Evolutionary conservation across 2,888 invertebrate genomes (phyloP), one percentile per base, ranked within the genome.

Genomic region (Blastobasis adustella): DNA sequence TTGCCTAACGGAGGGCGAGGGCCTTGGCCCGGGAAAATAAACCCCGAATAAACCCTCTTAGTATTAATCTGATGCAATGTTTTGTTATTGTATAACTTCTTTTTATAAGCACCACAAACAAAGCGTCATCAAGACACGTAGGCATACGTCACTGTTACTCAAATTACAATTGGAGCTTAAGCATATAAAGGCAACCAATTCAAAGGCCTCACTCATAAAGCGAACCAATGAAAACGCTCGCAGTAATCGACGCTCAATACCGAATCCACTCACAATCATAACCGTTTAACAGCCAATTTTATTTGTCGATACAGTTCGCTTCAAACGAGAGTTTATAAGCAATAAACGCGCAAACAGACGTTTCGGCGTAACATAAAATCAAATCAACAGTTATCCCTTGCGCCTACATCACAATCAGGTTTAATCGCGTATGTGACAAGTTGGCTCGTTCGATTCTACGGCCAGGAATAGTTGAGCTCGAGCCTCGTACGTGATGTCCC

Each of bases 371-470:
- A 81, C 87, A 88, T 88, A 88, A 88, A 88, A 88, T 87, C 87
- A 86, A 88, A 88, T 88, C 86, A 88, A 85, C 87, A 86, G 86
- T 86, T 88, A 88, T 87, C 87, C 87, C 69, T 79, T 71, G 78
- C 75, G 86, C 84, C 86, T 87, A 87, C 82, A 85, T 88, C 86
- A 87, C 87, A 86, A 88, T 88, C 85, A 85, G 77, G 80, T 76
- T 84, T 85, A 86, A 86, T 86, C 86, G 87, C 79, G 79, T 82
- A 80, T 85, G 85, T 87, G 87, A 88, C 87, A 88, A 87, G 85
- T 85, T 84, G 75, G 76, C 81, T 82, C 73, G 75, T 77, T 73
- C 69, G 58, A 53, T 56, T 60, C 57, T 50, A 48, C 47, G 55
- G 10, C 64, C 61, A 62, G 53, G 42, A 49, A 48, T 9, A 1